Percentiles rank a stretch among this genome's conserved stretches.
Conservation (phyloP, 2,888 invertebrate species). For the Eilema caniola region DNA sequence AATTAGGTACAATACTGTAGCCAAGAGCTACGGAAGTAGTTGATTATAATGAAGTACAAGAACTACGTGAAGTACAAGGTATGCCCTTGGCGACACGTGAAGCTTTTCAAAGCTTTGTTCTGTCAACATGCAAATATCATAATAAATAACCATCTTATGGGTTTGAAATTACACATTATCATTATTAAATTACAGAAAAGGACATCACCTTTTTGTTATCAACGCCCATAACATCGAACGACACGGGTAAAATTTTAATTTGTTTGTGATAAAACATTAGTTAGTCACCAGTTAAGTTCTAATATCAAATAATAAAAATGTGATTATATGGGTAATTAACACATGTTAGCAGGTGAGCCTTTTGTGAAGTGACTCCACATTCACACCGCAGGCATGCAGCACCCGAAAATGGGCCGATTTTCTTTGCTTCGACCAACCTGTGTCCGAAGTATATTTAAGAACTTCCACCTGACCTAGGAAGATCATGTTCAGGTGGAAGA, state of each 20-base stretch:
- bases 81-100: conserved; percentile 61
- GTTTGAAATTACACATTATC: conserved; percentile 56
- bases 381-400: too few species aligned
- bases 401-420: too few species aligned
- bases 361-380: too few species aligned
- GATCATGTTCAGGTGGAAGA: too few species aligned
- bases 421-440: too few species aligned
- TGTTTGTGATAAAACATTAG: not conserved
- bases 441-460: too few species aligned
- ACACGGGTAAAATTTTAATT: not conserved
- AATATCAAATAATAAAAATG: not conserved
- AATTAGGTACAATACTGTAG: conserved; percentile 20
- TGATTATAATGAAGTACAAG: conserved; percentile 61
- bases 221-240: not conserved
- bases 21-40: conserved; percentile 63
- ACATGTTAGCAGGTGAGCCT: too few species aligned
- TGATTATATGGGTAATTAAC: not conserved
- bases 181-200: conserved; percentile 37
- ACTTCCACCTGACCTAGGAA: too few species aligned
- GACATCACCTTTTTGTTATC: not conserved
- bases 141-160: conserved; percentile 58
- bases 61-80: conserved; percentile 28
- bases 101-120: conserved; percentile 60
- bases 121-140: conserved; percentile 52
- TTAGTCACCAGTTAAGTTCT: not conserved